Percentiles rank a stretch among this genome's conserved stretches.
These are phyloP conservation scores for Drosophila quadrilineata DNA, from an alignment of 1,140 invertebrate genomes.

Conservation along the genomic window DNA sequence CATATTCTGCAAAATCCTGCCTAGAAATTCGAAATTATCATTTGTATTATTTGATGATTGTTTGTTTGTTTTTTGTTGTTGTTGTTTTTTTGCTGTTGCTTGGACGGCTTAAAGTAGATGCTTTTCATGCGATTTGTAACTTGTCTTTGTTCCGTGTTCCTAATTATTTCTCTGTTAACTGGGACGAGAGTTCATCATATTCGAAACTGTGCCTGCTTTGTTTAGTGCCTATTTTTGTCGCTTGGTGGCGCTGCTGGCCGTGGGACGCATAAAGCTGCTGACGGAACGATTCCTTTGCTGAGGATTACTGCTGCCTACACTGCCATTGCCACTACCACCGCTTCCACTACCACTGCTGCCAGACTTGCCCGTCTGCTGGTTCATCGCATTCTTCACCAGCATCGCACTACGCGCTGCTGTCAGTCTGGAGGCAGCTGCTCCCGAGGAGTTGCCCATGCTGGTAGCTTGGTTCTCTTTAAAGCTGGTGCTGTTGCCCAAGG, in stretches of 20 bases:
- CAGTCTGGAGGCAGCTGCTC: slow-evolving; percentile 29
- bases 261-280: slow-evolving; percentile 84
- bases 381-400: slow-evolving; percentile 70
- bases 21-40: slow-evolving; percentile 65
- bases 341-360: slow-evolving; percentile 35
- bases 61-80: slow-evolving; percentile 22
- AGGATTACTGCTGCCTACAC: slow-evolving; percentile 35
- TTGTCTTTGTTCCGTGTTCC: slow-evolving; percentile 14
- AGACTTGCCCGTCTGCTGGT: slow-evolving; percentile 46
- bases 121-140: slow-evolving; percentile 54
- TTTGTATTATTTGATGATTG: background rate
- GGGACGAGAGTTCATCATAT: slow-evolving; percentile 30
- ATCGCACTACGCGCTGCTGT: slow-evolving; percentile 67
- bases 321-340: too few relatives aligned
- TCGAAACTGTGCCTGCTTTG: background rate
- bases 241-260: slow-evolving; percentile 82
- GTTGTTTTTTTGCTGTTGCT: slow-evolving; percentile 48
- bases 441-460: slow-evolving; percentile 34
- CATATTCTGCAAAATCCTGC: slow-evolving; percentile 53
- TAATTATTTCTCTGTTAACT: slow-evolving; percentile 53
- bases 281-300: slow-evolving; percentile 64
- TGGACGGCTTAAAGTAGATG: slow-evolving; percentile 73
- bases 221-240: slow-evolving; percentile 55
- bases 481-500: slow-evolving; percentile 60
- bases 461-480: slow-evolving; percentile 71